Evolutionary conservation across 2,888 invertebrate genomes (phyloP), one percentile per base, ranked within the genome.

Genomic region (Ormyrus rosae): DNA sequence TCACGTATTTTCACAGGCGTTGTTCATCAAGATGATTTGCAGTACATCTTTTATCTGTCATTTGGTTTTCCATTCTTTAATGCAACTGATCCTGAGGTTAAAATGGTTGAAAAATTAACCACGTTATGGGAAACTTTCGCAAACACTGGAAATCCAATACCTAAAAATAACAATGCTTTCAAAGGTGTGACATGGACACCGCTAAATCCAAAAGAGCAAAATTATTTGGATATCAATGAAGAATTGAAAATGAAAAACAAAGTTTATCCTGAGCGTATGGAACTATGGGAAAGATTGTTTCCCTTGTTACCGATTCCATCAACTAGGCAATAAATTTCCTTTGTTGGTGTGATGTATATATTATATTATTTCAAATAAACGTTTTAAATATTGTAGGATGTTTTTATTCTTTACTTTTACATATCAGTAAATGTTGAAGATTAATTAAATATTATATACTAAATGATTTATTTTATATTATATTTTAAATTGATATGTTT

Each of bases 11-110:
- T 58, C 45, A 5, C 11, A 91, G 92, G 92, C 6, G 91, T 91
- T 5, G 90, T 89, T 0, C 92, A 92, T 85, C 91, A 91, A 64
- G 92, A 92, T 83, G 93, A 93, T 84, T 86, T 92, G 71, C 91
- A 92, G 83, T 93, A 92, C 85, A 83, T 93, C 5, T 92, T 92
- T 83, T 46, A 69, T 10, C 53, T 70, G 13, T 87, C 86, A 11
- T 70, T n/a, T 0, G 85, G 84, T 51, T 91, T 91, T 48, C 89
- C 89, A 85, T 91, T 91, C 72, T 88, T 88, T 1, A 87, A 87
- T 53, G 88, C 87, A 51, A 88, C 86, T 58, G 91, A 91, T 78
- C 91, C 91, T 6, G 92, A 92, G 76, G 87, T 88, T 68, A 83
- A 85, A 7, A 90, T 91, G 78, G 90, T 92, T 5, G 85, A 89